Evolutionary conservation across 2,888 invertebrate species (phyloP).

Genomic region (Tenthredo mesomela): DNA sequence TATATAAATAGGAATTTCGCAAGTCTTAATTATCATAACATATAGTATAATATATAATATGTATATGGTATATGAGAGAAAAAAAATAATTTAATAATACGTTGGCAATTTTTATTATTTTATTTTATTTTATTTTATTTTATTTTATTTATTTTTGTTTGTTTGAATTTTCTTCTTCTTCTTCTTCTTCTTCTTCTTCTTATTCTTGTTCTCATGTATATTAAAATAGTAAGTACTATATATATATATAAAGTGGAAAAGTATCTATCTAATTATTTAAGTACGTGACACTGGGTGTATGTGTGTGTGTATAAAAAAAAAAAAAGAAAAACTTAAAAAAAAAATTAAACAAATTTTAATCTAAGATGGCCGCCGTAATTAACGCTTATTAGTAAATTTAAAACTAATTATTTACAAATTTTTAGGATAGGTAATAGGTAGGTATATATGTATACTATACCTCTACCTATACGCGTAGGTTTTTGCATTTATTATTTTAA

Average conservation of each 20-base stretch:
- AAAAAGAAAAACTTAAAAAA: neutral
- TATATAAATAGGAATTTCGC: neutral
- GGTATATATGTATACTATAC: no score
- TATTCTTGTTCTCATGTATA: no score
- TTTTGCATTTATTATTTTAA: neutral
- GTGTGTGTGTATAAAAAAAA: neutral
- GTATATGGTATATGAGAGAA: neutral
- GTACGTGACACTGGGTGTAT: conserved; percentile 44
- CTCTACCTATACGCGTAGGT: neutral
- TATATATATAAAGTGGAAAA: no score
- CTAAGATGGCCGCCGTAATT: conserved; percentile 26
- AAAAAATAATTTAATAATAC: conserved; percentile 48
- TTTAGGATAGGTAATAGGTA: no score
- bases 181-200: neutral
- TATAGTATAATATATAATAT: neutral
- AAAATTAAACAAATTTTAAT: neutral
- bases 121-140: neutral
- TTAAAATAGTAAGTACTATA: no score
- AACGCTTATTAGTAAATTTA: neutral
- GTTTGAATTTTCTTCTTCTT: neutral
- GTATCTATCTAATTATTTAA: conserved; percentile 3
- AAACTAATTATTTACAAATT: conserved; percentile 33
- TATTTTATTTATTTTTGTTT: neutral
- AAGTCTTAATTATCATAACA: conserved; percentile 4
- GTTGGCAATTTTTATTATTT: neutral